A percentile compares a stretch with the other conserved stretches of the same genome.
These are phyloP conservation scores for Sebastes taczanowskii DNA, from an alignment of 2,797 vertebrate genomes.

Conservation along the genomic window DNA sequence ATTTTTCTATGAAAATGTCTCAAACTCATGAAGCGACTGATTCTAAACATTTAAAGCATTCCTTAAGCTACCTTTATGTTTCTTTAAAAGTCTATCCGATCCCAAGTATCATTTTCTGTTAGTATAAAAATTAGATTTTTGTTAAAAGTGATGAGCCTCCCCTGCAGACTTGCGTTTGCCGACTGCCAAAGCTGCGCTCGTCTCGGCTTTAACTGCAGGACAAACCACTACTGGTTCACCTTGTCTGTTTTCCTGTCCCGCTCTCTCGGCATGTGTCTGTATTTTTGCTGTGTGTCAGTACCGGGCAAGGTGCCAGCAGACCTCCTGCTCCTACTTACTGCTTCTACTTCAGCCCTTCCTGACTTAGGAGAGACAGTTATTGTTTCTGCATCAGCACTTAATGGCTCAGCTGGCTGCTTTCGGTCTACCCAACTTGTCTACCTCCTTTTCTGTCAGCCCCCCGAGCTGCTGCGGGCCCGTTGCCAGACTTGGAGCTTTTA, in stretches of 20 bases:
- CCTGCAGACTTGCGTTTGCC: slow-evolving; percentile 2
- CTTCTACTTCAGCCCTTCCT: slow-evolving; percentile 72
- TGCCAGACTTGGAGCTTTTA: slow-evolving; percentile 57
- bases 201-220: slow-evolving; percentile 37
- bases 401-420: slow-evolving; percentile 78
- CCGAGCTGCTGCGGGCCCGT: slow-evolving; percentile 54
- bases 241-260: slow-evolving; percentile 61
- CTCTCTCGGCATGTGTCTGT: slow-evolving; percentile 61
- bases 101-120: background rate
- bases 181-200: slow-evolving; percentile 25
- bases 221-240: slow-evolving; percentile 58
- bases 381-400: slow-evolving; percentile 80
- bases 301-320: slow-evolving; percentile 68
- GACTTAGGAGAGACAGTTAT: slow-evolving; percentile 77
- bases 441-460: slow-evolving; percentile 66
- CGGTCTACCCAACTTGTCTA: slow-evolving; percentile 70
- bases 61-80: background rate
- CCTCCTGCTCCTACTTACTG: slow-evolving; percentile 76
- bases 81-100: background rate
- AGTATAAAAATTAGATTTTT: background rate
- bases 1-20: background rate
- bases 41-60: background rate
- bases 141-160: background rate
- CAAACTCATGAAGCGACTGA: background rate
- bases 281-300: slow-evolving; percentile 64